These are phyloP conservation scores for Myanophis thanlyinensis DNA, from an alignment of 2,113 vertebrate genomes.

Conservation along the genomic window DNA sequence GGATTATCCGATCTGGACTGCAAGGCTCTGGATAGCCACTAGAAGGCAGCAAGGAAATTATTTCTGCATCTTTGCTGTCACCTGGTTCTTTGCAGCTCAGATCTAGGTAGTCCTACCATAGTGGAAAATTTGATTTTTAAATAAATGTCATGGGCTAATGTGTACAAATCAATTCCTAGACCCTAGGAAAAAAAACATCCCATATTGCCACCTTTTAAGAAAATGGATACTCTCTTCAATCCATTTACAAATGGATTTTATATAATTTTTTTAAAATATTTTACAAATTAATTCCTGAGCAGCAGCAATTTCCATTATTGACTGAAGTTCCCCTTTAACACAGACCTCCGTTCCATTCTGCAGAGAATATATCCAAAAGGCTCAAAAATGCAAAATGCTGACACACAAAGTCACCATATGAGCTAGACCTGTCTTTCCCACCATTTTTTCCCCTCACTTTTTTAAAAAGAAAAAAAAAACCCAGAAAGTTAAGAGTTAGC, in stretches of 20 bases:
- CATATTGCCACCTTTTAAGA: conserved; percentile 52
- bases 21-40: neutral
- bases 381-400: neutral
- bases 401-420: neutral
- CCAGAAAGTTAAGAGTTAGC: neutral
- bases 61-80: neutral
- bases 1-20: neutral
- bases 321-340: conserved; percentile 47
- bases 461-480: neutral
- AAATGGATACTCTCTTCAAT: conserved; percentile 52
- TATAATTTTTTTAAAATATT: conserved; percentile 52
- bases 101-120: neutral
- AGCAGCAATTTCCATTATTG: conserved; percentile 57
- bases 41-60: neutral
- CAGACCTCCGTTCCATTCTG: conserved; percentile 41
- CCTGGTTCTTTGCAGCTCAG: neutral
- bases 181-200: conserved; percentile 54
- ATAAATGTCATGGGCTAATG: conserved; percentile 60
- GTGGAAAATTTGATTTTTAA: conserved; percentile 58
- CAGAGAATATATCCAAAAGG: neutral
- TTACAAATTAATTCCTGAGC: conserved; percentile 69
- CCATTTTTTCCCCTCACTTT: neutral
- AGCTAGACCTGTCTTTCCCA: too few relatives aligned
- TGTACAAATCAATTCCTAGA: conserved; percentile 62
- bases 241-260: conserved; percentile 60